Percentiles rank a stretch among this genome's conserved stretches.
Conservation (phyloP, 1,140 invertebrate genomes). For the Halyomorpha halys region DNA sequence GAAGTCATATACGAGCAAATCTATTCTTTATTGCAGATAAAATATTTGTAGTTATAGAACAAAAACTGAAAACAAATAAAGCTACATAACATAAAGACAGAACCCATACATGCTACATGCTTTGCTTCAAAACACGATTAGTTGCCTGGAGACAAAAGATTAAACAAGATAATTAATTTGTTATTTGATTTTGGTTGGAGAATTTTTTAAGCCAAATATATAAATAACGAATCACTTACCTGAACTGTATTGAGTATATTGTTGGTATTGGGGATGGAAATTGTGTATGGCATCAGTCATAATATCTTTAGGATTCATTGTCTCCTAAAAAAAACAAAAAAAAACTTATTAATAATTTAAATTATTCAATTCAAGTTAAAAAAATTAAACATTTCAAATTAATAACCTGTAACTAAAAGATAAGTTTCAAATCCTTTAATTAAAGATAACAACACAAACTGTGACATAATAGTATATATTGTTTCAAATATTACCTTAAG, state of each 20-base stretch:
- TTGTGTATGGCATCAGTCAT: conserved; percentile 99
- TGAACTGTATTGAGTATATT: conserved; percentile 96
- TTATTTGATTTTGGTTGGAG: too few relatives aligned
- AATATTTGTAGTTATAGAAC: too few relatives aligned
- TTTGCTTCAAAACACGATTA: too few relatives aligned
- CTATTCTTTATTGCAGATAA: too few relatives aligned
- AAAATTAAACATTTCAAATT: not conserved
- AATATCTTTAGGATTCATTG: conserved; percentile 99
- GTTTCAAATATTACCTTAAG: conserved; percentile 60
- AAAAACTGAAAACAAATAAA: too few relatives aligned
- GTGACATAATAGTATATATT: too few relatives aligned
- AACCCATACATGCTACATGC: too few relatives aligned
- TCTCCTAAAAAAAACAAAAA: conserved; percentile 61
- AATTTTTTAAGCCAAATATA: too few relatives aligned
- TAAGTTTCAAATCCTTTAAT: not conserved
- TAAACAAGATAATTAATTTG: too few relatives aligned
- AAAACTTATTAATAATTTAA: not conserved
- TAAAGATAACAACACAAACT: not conserved
- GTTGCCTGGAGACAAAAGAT: too few relatives aligned
- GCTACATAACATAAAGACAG: too few relatives aligned
- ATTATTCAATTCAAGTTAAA: not conserved
- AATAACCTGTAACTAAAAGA: not conserved
- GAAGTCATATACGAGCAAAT: too few relatives aligned
- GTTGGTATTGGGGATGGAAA: conserved; percentile 99
- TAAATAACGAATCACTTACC: conserved; percentile 46